Evolutionary conservation across 2,888 invertebrate species (phyloP).

Genomic region (Smittia aterrima): DNA sequence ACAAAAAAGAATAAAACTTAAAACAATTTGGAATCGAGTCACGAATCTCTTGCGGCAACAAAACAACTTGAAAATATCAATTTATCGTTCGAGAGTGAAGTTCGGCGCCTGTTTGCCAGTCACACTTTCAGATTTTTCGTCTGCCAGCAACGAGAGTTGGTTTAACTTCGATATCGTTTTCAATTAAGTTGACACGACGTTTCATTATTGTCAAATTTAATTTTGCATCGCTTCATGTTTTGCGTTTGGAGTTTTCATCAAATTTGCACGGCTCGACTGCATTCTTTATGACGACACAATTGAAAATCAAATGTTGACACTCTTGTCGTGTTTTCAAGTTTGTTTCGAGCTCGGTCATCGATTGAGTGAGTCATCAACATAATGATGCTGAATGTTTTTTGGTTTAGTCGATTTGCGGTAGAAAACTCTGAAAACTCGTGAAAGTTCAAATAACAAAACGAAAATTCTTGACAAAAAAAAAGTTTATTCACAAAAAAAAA

Average conservation of each 20-base stretch:
- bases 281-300: not conserved
- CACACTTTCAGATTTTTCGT: slow-evolving; percentile 13
- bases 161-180: not conserved
- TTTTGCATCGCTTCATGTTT: not conserved
- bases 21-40: slow-evolving; percentile 27
- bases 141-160: not conserved
- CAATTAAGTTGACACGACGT: not conserved
- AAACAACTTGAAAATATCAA: slow-evolving; percentile 29
- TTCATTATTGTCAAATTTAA: slow-evolving; percentile 5
- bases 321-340: not conserved
- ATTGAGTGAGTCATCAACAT: not conserved
- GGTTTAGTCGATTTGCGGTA: not conserved
- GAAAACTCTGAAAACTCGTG: too few species aligned
- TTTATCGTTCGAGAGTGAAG: slow-evolving; percentile 13
- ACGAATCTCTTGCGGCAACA: slow-evolving; percentile 24
- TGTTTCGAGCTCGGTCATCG: not conserved
- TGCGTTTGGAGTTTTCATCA: not conserved
- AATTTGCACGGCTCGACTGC: not conserved
- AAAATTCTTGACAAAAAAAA: too few species aligned
- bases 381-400: not conserved
- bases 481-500: too few species aligned
- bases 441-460: too few species aligned
- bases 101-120: slow-evolving; percentile 16
- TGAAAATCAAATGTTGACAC: not conserved
- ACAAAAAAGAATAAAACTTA: not conserved